Base-by-base conservation (phyloP, 1,140 invertebrate genomes). In the Anastatus disparis region DNA sequence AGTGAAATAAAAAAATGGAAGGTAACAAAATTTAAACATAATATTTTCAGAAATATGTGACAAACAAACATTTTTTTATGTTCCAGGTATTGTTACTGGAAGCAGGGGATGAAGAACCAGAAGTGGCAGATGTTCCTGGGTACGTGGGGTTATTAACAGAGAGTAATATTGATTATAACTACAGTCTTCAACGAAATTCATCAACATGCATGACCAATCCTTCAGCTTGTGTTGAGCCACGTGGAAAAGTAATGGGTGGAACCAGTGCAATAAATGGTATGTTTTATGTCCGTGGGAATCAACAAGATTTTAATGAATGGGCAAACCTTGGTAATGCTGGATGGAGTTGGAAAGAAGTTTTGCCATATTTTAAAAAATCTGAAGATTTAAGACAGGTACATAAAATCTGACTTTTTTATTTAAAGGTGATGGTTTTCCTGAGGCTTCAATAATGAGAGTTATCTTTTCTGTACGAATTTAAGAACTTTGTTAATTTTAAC, bases 361-460 rank as follows among this genome's bases (percentile, higher is more conserved):
- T 62, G n/a, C 59, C 8, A 3, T 62, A 62, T 17, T 62, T 62
- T 24, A 62, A 62, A 48, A 62, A 62, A 62, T 62, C 59, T 9
- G 53, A 56, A 56, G n/a, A 56, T 56, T 35, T 56, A 10, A 13
- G 17, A 20, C 12, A 15, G 15, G 53, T 87, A 88, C n/a, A 53
- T 20, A 44, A 29, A 59, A 20, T 53, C 1, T 15, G 50, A 27
- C 7, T 13, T 27, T 3, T 38, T 58, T 9, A 6, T 9, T 50
- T 4, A 3, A 26, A 12, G 20, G 8, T 50, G 12, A 9, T 26
- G 10, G 6, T 26, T 50, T 9, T 20, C 15, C n/a, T n/a, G n/a
- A n/a, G n/a, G n/a, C n/a, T n/a, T n/a, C 15, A 46, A 6, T 35
- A 35, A 6, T 35, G 31, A 6, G 10, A 35, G 10, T 35, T 35